Evolutionary conservation across 2,888 invertebrate genomes (phyloP).

Genomic region (Ennomos fuscantarius): DNA sequence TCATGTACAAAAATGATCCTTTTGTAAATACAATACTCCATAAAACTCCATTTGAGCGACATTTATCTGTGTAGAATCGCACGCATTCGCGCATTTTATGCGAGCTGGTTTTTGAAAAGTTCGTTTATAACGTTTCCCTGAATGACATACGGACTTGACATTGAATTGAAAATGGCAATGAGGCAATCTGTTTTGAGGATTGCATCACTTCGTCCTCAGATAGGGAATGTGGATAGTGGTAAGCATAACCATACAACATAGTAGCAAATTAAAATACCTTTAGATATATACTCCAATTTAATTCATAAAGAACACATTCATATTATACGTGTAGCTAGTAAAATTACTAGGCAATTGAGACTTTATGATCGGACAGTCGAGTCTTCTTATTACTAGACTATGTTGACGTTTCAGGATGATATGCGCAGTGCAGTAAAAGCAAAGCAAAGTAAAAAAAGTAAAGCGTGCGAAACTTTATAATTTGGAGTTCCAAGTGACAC

Average conservation of each 20-base stretch:
- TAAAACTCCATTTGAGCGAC: slow-evolving; percentile 25
- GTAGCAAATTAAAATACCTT: too few species aligned
- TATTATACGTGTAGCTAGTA: too few species aligned
- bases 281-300: too few species aligned
- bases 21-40: slow-evolving; percentile 13
- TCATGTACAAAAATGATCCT: neutral
- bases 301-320: too few species aligned
- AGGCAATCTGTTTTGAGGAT: slow-evolving; percentile 62
- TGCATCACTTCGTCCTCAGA: slow-evolving; percentile 56
- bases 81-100: slow-evolving; percentile 14
- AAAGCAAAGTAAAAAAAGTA: too few species aligned
- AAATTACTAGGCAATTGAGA: too few species aligned
- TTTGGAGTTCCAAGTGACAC: too few species aligned
- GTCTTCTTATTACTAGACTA: too few species aligned
- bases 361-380: too few species aligned
- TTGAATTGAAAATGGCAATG: slow-evolving; percentile 50
- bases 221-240: slow-evolving; percentile 11
- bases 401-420: too few species aligned
- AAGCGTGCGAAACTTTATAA: too few species aligned
- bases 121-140: slow-evolving; percentile 35
- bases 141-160: slow-evolving; percentile 45
- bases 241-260: slow-evolving; percentile 3
- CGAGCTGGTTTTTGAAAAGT: slow-evolving; percentile 26
- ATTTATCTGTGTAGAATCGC: slow-evolving; percentile 17
- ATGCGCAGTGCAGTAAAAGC: too few species aligned